phyloP scores from a whole-genome alignment of 2,888 invertebrate species.

The Deroplatys truncata region DNA sequence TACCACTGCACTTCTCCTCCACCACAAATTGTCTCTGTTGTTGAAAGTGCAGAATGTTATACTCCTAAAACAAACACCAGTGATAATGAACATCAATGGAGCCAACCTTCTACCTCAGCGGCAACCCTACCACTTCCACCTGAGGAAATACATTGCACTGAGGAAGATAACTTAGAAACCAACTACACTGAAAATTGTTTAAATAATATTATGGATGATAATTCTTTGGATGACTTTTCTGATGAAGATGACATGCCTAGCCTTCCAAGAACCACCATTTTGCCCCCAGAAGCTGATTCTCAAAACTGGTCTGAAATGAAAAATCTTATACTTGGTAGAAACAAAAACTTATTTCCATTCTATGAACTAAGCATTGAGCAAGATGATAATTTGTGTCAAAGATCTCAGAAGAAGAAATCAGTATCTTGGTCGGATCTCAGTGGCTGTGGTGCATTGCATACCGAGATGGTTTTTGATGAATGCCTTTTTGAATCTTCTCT shows the following conservation, averaged over 20 bases:
- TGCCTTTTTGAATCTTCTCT: not conserved
- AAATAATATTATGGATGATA: not conserved
- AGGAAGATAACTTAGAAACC: not conserved
- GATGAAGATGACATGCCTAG: not conserved
- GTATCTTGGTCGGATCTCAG: constrained; percentile 26
- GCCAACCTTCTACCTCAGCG: not conserved
- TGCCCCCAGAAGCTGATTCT: not conserved
- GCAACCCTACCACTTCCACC: not conserved
- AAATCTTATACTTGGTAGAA: constrained; percentile 14
- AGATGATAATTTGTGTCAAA: not conserved
- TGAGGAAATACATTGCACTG: not conserved
- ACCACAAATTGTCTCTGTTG: not conserved
- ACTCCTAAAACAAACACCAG: not conserved
- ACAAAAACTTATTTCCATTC: constrained; percentile 2
- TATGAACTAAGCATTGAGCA: not conserved
- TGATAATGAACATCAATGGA: not conserved
- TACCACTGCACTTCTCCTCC: not conserved
- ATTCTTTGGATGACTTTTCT: not conserved
- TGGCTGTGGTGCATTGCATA: constrained; percentile 20
- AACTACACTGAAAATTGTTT: not conserved
- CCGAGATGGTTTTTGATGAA: constrained; percentile 29
- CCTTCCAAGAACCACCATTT: not conserved
- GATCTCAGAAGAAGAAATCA: constrained; percentile 17
- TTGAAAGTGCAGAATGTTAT: not conserved
- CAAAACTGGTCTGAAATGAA: constrained; percentile 7